Evolutionary conservation across 2,888 invertebrate species (phyloP).

Genomic region (Drosophila quasianomalipes): DNA sequence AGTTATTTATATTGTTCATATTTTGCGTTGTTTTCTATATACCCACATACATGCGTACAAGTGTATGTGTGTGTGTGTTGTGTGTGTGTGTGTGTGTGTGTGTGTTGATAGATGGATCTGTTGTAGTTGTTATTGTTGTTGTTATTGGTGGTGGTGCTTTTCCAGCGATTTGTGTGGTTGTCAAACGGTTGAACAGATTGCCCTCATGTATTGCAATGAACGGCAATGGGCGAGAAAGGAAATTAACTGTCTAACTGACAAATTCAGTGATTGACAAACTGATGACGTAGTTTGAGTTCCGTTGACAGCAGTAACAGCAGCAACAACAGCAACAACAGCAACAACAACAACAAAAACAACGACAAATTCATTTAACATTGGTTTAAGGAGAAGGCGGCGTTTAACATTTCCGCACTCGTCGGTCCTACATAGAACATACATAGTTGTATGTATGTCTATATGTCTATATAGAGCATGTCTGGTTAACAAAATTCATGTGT

Average conservation of each 20-base stretch:
- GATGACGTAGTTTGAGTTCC: constrained; percentile 36
- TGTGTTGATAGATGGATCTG: constrained; percentile 10
- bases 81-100: too few relatives aligned
- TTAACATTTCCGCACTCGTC: constrained; percentile 13
- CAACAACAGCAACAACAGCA: constrained; percentile 6
- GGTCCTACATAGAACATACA: background rate
- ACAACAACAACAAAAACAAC: background rate
- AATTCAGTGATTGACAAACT: constrained; percentile 18
- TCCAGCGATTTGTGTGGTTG: constrained; percentile 10
- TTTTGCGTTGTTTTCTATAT: constrained; percentile 13
- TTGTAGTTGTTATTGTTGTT: constrained; percentile 1
- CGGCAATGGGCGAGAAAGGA: constrained; percentile 40
- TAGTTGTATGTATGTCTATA: background rate
- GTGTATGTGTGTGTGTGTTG: too few relatives aligned
- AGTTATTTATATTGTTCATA: constrained; percentile 1
- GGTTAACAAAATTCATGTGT: background rate
- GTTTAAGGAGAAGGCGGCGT: background rate
- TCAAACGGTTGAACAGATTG: constrained; percentile 35
- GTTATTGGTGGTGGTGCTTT: constrained; percentile 1
- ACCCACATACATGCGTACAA: constrained; percentile 9
- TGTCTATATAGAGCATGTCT: background rate
- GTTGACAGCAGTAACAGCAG: constrained; percentile 20
- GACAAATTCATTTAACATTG: constrained; percentile 38
- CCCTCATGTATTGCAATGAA: constrained; percentile 41
- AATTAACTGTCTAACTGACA: constrained; percentile 26